phyloP scores from a whole-genome alignment of 2,797 vertebrate genomes.

The Gallinago solitaria region DNA sequence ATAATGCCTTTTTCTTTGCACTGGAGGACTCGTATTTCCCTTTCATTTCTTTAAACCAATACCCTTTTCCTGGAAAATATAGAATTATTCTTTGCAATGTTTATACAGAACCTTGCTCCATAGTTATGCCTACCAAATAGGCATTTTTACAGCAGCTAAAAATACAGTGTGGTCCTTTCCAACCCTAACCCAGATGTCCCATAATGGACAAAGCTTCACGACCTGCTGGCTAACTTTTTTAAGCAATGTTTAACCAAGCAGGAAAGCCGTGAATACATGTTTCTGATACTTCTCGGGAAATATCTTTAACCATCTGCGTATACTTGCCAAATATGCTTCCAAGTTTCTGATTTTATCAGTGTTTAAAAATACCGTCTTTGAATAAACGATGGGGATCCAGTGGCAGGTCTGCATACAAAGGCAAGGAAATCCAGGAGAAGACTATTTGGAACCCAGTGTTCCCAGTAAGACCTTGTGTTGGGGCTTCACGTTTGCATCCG shows the following conservation, averaged over 20 bases:
- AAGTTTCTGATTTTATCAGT: conserved; percentile 77
- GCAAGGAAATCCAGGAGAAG: conserved; percentile 33
- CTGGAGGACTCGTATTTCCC: background rate
- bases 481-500: background rate
- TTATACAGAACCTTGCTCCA: background rate
- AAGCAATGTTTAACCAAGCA: conserved; percentile 54
- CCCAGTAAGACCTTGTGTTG: background rate
- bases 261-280: conserved; percentile 62
- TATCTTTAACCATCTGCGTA: conserved; percentile 79
- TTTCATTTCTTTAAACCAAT: background rate
- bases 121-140: background rate
- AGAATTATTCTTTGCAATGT: background rate
- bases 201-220: background rate
- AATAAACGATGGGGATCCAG: conserved; percentile 56
- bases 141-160: background rate
- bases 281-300: conserved; percentile 75
- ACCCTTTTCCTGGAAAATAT: background rate
- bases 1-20: background rate
- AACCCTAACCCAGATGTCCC: background rate
- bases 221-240: conserved; percentile 22
- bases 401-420: conserved; percentile 53
- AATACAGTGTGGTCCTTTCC: background rate
- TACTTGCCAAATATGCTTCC: conserved; percentile 73
- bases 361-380: conserved; percentile 72
- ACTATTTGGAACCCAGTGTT: background rate